These are phyloP conservation scores for Bucco capensis DNA, from an alignment of 2,113 vertebrate species.

Conservation along the genomic window DNA sequence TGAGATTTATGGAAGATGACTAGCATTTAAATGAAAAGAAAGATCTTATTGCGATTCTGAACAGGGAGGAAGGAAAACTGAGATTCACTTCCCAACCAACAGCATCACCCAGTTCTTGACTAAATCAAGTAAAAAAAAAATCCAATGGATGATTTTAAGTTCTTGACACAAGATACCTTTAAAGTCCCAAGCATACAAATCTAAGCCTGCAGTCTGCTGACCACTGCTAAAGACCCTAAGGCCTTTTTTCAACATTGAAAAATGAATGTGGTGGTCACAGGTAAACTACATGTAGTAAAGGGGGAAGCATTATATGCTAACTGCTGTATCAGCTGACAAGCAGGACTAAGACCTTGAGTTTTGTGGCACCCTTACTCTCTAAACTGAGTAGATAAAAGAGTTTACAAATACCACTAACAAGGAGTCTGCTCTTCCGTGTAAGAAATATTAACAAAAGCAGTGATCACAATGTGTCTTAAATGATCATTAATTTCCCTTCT, in stretches of 20 bases:
- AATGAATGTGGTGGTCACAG: neutral
- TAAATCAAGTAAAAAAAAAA: neutral
- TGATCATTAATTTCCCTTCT: neutral
- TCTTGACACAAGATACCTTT: neutral
- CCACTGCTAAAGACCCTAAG: neutral
- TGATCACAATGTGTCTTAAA: neutral
- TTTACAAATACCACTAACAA: neutral
- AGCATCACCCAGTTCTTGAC: neutral
- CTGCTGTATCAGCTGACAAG: fast-evolving
- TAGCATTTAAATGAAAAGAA: constrained; percentile 8
- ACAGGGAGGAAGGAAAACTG: neutral
- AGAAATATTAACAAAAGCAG: neutral
- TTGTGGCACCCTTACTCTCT: neutral
- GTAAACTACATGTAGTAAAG: neutral
- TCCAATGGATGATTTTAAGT: neutral
- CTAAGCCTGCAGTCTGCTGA: neutral
- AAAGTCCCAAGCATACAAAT: neutral
- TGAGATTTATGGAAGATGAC: neutral
- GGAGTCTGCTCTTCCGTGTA: neutral
- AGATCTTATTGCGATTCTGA: neutral
- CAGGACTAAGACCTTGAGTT: neutral
- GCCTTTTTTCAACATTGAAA: neutral
- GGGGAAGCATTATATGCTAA: neutral
- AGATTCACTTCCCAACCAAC: neutral
- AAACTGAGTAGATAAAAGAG: neutral